Evolutionary conservation across 1,140 invertebrate genomes (phyloP).

Genomic region (Drosophila kohkoa): DNA sequence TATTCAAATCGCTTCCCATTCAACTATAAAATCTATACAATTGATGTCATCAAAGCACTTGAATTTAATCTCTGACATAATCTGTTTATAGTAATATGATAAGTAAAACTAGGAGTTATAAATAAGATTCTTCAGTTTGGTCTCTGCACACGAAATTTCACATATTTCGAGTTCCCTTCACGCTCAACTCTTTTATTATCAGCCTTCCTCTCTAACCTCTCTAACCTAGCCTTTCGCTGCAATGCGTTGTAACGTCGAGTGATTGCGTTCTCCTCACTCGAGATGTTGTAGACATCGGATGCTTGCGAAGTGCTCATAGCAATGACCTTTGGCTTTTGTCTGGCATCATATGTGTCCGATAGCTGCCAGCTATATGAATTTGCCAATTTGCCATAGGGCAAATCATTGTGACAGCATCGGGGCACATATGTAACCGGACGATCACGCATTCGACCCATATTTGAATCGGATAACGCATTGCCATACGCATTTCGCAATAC

Average conservation of each 20-base stretch:
- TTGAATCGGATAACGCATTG: slow-evolving; percentile 50
- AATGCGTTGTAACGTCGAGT: slow-evolving; percentile 35
- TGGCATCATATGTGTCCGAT: neutral
- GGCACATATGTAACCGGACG: neutral
- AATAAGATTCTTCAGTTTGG: too few relatives aligned
- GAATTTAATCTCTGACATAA: too few relatives aligned
- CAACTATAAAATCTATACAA: too few relatives aligned
- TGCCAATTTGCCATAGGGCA: neutral
- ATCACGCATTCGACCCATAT: slow-evolving; percentile 12
- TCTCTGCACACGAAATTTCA: too few relatives aligned
- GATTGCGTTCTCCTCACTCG: neutral
- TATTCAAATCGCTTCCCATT: too few relatives aligned
- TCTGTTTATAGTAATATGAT: too few relatives aligned
- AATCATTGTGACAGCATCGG: neutral
- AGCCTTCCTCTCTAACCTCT: too few relatives aligned
- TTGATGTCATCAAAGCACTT: too few relatives aligned
- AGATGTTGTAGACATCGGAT: neutral
- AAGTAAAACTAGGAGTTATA: too few relatives aligned
- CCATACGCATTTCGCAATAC: slow-evolving; percentile 42
- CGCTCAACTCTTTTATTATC: too few relatives aligned
- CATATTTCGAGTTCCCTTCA: too few relatives aligned
- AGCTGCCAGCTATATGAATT: slow-evolving; percentile 14
- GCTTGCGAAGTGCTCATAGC: neutral
- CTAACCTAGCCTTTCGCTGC: slow-evolving; percentile 27
- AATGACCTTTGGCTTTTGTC: neutral